Base-by-base conservation (phyloP, 1,140 invertebrate species). In the Orussus abietinus region DNA sequence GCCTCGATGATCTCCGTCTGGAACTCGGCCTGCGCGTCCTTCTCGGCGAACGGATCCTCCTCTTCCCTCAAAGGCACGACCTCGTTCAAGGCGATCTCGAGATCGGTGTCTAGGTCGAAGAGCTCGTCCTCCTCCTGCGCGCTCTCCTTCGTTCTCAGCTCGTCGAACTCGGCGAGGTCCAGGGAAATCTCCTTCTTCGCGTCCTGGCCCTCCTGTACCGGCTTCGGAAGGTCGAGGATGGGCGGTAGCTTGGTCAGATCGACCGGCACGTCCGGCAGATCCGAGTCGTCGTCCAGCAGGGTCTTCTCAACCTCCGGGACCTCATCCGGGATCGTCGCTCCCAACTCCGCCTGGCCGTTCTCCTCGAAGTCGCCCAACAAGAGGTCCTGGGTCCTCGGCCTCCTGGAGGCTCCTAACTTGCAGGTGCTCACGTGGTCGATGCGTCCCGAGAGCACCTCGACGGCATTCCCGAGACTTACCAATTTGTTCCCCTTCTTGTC, bases 401-500 rank as follows among this genome's bases (percentile, higher is more conserved):
- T 75, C 25, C 65, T 61, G 28, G 60, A 51, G 3, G 79, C 67
- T 28, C 74, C 64, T 13, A 75, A 69, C 34, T 76, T 56, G 75
- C 81, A 52, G 74, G 70, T 55, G 73, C 80, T 64, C 1, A 82
- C 72, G 53, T 81, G 77, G 55, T 88, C 85, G 19, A 87, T 80
- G 40, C 86, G 79, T 1, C 88, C 88, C 5, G 88, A 88, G 4
- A 92, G 75, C 15, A 92, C 85, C 61, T 90, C 86, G 50, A 91
- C 89, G 10, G 88, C 88, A 44, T 84, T 80, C 3, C 88, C 89
- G 47, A 92, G 76, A 53, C 85, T 89, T 3, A 92, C 81, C 26
- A 86, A 74, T 57, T 86, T 85, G 51, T 86, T 90, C 18, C 86
- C 87, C 58, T 84, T 85, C 47, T 81, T 81, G 55, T 83, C 82